Base-by-base conservation (phyloP, 2,888 invertebrate species). In the Ophonus ardosiacus region DNA sequence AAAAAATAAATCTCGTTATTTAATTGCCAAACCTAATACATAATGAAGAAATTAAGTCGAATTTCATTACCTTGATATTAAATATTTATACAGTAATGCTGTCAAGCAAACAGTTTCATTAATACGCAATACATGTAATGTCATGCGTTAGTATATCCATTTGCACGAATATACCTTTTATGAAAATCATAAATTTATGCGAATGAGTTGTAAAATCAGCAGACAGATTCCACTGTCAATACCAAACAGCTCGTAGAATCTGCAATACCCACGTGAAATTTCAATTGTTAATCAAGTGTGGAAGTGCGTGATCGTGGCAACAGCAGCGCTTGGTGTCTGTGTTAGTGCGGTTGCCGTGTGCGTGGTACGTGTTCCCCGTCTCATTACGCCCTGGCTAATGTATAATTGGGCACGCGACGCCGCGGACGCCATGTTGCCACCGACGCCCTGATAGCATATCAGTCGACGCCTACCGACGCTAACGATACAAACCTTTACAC, bases 391-490 rank as follows among this genome's bases (percentile, higher is more conserved):
- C 82, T 59, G 68, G 71, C 82, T 71, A 82, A 82, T 82, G 82
- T 71, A 82, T 82, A 86, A 88, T 88, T 88, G 88, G 89, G 88
- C 89, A 89, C 89, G 90, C 88, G 89, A 74, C 68, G 71, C 51
- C 18, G 17, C 43, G 71, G 88, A 90, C 90, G 89, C 87, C 86
- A 87, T 85, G 86, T 88, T 87, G 86, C 86, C 88, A 88, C 88
- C 89, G 87, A 84, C 87, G 79, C 87, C 88, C 90, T 88, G 90
- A 90, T 90, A 90, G 88, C 88, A 86, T 88, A 90, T 90, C 90
- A 89, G 89, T 88, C 81, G 88, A 89, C 89, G 89, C 90, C 90
- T 68, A 65, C 71, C 43, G 68, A 31, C 71, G 40, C 57, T 81
- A 65, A 78, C 65, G 40, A 71, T 82, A 82, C 81, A 63, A 65